These are phyloP conservation scores for Venusia cambrica DNA, from an alignment of 2,888 invertebrate genomes.

Conservation along the genomic window DNA sequence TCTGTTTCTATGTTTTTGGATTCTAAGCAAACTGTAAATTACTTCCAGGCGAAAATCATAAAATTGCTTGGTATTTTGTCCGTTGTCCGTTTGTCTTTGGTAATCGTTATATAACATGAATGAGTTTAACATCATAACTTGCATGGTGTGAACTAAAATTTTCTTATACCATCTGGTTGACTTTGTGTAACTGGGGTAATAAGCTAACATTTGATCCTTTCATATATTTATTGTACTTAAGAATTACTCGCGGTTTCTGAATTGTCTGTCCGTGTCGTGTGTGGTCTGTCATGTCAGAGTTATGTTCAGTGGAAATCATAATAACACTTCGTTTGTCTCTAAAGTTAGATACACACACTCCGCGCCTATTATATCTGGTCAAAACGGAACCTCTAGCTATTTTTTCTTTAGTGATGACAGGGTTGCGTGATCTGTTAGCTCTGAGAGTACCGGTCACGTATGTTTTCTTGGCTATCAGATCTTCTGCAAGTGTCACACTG, in stretches of 20 bases:
- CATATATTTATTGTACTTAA: conserved; percentile 15
- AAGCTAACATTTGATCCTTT: conserved; percentile 21
- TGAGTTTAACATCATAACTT: conserved; percentile 17
- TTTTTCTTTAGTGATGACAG: conserved; percentile 9
- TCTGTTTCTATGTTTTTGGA: too few relatives aligned
- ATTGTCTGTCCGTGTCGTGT: too few relatives aligned
- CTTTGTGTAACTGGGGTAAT: conserved; percentile 18
- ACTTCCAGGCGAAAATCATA: too few relatives aligned
- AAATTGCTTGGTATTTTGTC: too few relatives aligned
- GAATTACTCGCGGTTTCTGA: too few relatives aligned
- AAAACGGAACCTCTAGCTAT: conserved; percentile 2
- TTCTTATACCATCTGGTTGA: conserved; percentile 23
- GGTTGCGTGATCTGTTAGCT: conserved; percentile 13
- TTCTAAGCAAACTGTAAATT: too few relatives aligned
- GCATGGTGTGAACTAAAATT: conserved; percentile 18
- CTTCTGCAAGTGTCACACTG: conserved; percentile 18
- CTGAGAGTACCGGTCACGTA: conserved; percentile 20
- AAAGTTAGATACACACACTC: conserved; percentile 6
- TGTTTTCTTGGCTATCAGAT: conserved; percentile 14
- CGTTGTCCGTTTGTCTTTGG: too few relatives aligned
- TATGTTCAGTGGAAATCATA: conserved; percentile 12
- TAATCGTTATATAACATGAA: too few relatives aligned
- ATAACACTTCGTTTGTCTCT: conserved; percentile 4
- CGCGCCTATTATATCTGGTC: neutral
- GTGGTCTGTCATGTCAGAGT: too few relatives aligned